These are phyloP conservation scores for Thermophis baileyi DNA, from an alignment of 2,113 vertebrate genomes.

Conservation along the genomic window DNA sequence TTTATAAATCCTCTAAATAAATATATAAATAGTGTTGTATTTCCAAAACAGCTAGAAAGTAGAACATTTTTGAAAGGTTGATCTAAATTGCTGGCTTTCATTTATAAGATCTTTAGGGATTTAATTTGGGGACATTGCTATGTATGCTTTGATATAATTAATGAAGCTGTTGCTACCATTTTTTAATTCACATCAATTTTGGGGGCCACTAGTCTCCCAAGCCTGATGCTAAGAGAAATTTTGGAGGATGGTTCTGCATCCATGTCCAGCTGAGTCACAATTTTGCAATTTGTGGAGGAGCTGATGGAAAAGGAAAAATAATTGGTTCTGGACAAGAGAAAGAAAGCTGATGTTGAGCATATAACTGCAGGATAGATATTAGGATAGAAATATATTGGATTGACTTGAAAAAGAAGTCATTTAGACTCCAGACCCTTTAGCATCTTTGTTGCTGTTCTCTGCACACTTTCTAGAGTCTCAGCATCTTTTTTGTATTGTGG, in stretches of 20 bases:
- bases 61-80: background rate
- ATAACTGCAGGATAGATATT: background rate
- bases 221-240: background rate
- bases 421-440: background rate
- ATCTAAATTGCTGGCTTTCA: background rate
- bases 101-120: background rate
- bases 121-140: background rate
- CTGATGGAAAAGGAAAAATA: background rate
- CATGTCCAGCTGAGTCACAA: background rate
- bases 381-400: background rate
- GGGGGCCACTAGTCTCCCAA: background rate
- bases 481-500: background rate
- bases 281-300: background rate
- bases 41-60: background rate
- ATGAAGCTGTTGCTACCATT: background rate
- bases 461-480: background rate
- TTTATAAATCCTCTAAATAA: background rate
- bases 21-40: background rate
- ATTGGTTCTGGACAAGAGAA: background rate
- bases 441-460: background rate
- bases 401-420: background rate
- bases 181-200: background rate
- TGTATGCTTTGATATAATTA: background rate
- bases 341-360: background rate
- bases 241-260: background rate